These are phyloP conservation scores for Carollia perspicillata DNA, from an alignment of 2,113 vertebrate species.

Conservation along the genomic window DNA sequence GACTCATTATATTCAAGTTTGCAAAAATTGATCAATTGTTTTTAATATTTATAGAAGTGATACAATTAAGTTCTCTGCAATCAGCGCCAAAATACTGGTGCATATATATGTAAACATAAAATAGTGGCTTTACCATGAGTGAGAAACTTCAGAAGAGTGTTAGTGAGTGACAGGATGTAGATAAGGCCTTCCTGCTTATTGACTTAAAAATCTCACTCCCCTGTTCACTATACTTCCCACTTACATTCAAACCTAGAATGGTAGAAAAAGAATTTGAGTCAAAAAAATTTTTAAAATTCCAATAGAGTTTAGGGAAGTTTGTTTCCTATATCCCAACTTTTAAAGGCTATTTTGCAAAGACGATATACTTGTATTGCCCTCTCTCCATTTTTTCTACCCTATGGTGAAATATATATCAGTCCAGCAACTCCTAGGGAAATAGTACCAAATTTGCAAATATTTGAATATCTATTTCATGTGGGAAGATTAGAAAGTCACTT, in stretches of 20 bases:
- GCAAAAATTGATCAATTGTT: background rate
- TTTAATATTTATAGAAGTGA: background rate
- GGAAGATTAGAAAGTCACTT: slow-evolving; percentile 35
- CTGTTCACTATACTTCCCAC: background rate
- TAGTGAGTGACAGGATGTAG: background rate
- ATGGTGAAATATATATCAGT: background rate
- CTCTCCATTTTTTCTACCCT: background rate
- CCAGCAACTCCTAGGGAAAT: background rate
- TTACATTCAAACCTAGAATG: background rate
- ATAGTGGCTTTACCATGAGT: background rate
- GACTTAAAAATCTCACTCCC: background rate
- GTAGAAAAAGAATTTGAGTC: background rate
- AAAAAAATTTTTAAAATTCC: background rate
- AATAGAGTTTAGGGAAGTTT: background rate
- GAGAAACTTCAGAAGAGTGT: background rate
- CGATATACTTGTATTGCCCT: background rate
- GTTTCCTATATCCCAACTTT: background rate
- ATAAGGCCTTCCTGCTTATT: background rate
- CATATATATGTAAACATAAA: background rate
- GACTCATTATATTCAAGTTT: background rate
- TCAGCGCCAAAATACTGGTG: background rate
- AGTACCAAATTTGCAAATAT: slow-evolving; percentile 16
- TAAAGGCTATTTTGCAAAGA: background rate
- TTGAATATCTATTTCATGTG: slow-evolving; percentile 35
- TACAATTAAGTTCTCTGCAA: background rate